Evolutionary conservation across 2,113 vertebrate species (phyloP), one percentile per base, ranked within the genome.

Genomic region (Epinephelus lanceolatus): DNA sequence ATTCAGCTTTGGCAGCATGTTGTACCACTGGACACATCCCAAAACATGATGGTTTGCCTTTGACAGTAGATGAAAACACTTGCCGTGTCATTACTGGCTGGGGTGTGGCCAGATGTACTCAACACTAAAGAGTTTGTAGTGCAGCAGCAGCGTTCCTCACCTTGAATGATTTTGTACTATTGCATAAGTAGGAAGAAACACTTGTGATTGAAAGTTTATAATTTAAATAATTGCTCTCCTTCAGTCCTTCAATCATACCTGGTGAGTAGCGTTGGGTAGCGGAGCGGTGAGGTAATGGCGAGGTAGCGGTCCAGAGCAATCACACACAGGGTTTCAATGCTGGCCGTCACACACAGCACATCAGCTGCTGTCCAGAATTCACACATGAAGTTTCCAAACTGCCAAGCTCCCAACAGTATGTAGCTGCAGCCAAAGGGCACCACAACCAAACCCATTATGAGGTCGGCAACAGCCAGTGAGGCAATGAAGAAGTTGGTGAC

Each of bases 401-500:
- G 93, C 98, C 98, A 99, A 77, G 88, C 92, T 40, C 95, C 90
- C 86, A 97, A 94, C 45, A 99, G 95, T 94, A 98, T 97, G 92
- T 97, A 93, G 81, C 95, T 95, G 67, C 97, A 97, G 0, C 97
- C 97, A 0, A 99, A 98, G 0, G 98, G 98, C 55, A 99, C 98
- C 87, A 99, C 98, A 0, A 95, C 94, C 83, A 99, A 87, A 5
- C 98, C 98, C 98, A 99, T 99, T 85, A 99, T 93, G 88, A 99
- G 94, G 95, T 99, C 98, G 0, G 98, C 98, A 0, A 96, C 97
- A 1, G 98, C 98, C 94, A 99, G 91, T 0, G 98, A 99, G n/a
- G 96, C 96, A 84, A 99, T 99, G 94, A 99, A 99, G 88, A 96
- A 97, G 93, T 99, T 99, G 90, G 98, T 99, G 92, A 99, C 96